Percentiles rank a stretch among this genome's conserved stretches.
Evolutionary conservation across 2,797 vertebrate species (phyloP).

Genomic region (Dallia pectoralis): DNA sequence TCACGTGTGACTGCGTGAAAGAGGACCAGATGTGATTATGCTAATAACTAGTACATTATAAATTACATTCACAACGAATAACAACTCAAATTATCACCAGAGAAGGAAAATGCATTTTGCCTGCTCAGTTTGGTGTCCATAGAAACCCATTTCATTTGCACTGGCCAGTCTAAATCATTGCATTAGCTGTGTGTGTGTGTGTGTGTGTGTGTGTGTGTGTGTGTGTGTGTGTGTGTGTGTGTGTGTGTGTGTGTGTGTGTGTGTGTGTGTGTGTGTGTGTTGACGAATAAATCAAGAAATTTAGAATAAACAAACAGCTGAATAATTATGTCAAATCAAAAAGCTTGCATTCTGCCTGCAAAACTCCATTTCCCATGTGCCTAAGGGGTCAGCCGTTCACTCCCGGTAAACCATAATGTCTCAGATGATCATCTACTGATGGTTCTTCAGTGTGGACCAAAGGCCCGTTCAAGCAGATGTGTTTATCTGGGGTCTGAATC

Average conservation of each 20-base stretch:
- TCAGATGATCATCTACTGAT: no score
- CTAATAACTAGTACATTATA: slow-evolving; percentile 63
- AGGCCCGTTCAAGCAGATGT: no score
- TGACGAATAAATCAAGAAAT: slow-evolving; percentile 47
- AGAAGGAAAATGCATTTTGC: slow-evolving; percentile 45
- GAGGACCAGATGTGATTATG: slow-evolving; percentile 48
- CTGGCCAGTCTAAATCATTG: slow-evolving; percentile 55
- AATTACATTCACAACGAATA: slow-evolving; percentile 57
- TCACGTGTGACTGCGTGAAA: slow-evolving; percentile 48
- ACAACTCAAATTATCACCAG: slow-evolving; percentile 52
- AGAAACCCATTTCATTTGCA: slow-evolving; percentile 51
- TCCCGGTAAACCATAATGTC: no score
- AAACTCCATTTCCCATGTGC: no score
- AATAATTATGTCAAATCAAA: slow-evolving; percentile 33
- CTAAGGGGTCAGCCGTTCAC: no score
- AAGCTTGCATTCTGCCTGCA: not conserved
- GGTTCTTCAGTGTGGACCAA: no score
- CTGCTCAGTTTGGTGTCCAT: slow-evolving; percentile 30
- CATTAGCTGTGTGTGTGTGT: slow-evolving; percentile 31
- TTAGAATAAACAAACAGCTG: slow-evolving; percentile 48
- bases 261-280: no score
- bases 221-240: no score
- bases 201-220: no score
- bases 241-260: no score
- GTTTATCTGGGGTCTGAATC: no score